Base-by-base conservation (phyloP, 2,888 invertebrate species). In the Bugulina stolonifera region DNA sequence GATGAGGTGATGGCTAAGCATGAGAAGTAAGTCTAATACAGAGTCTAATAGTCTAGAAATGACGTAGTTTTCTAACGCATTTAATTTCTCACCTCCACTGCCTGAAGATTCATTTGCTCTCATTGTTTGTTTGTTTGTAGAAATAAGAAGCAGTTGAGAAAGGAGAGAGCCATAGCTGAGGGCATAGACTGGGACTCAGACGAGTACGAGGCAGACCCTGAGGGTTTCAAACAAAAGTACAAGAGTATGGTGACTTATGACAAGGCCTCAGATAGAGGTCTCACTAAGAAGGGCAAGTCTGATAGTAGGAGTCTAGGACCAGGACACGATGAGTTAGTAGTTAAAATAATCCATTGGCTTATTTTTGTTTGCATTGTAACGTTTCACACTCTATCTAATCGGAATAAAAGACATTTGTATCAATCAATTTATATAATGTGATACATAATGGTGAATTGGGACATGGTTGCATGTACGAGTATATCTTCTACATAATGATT, bases 1-100 rank as follows among this genome's bases (percentile, higher is more conserved):
- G 83, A 83, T 35, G 79, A 82, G 72, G 82, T 83, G 80, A 75
- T 80, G 77, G 79, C 77, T 58, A 79, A 81, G 69, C 78, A 83
- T 73, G 75, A 81, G 75, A 77, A 78, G 83, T 83, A 76, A 64
- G 64, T 32, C 10, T 18, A 43, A 43, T 43, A 43, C 43, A 43
- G 43, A 43, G 18, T 5, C 43, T 10, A 43, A 5, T 43, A 43
- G 43, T 10, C 18, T 18, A 5, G 18, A 43, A 43, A 43, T 10
- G 43, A 43, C 18, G 43, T 18, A 43, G 43, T 43, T 43, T 43
- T 10, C 5, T 10, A 43, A 43, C 18, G 43, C 43, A 10, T 43
- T 43, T n/a, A n/a, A n/a, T n/a, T n/a, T n/a, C n/a, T n/a, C n/a
- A n/a, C n/a, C n/a, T n/a, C n/a, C n/a, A n/a, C n/a, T n/a, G n/a